Percentiles rank a stretch among this genome's conserved stretches.
Evolutionary conservation across 35 echinoderm and acorn worm species (phyloP).

Genomic region (Anneissia japonica): DNA sequence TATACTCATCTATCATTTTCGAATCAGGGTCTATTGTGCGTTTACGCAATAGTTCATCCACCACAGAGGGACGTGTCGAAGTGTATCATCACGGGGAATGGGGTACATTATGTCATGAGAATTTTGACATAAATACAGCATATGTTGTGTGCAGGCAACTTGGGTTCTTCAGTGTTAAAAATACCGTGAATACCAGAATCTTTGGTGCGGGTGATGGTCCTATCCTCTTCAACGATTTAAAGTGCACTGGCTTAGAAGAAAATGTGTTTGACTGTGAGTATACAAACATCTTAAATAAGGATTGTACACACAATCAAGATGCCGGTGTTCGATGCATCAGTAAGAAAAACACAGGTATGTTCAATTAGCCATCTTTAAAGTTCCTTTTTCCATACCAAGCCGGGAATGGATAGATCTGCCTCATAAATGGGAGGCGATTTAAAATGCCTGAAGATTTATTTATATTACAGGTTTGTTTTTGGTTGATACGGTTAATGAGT

Average conservation of each 20-base stretch:
- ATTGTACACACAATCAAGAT: not conserved
- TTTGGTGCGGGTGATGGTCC: not conserved
- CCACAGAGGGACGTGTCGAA: conserved; percentile 12
- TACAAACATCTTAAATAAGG: not conserved
- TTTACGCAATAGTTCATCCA: not conserved
- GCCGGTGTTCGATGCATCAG: not conserved
- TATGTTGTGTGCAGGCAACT: not conserved
- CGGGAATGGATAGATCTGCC: too few relatives aligned
- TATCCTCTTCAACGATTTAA: not conserved
- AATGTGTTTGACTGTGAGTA: not conserved
- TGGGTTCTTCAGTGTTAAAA: not conserved
- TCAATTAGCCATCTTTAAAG: too few relatives aligned
- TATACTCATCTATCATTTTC: too few relatives aligned
- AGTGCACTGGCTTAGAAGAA: not conserved
- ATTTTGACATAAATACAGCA: not conserved
- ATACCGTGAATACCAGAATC: too few relatives aligned
- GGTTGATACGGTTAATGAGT: too few relatives aligned
- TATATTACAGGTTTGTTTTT: too few relatives aligned
- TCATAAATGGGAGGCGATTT: too few relatives aligned
- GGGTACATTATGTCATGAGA: not conserved
- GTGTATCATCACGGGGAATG: conserved; percentile 8
- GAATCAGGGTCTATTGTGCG: not conserved
- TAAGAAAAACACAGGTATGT: not conserved
- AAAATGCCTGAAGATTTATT: too few relatives aligned
- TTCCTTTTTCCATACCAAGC: too few relatives aligned